These are phyloP conservation scores for Rhodophaea formosa DNA, from an alignment of 2,888 invertebrate genomes.

Conservation along the genomic window DNA sequence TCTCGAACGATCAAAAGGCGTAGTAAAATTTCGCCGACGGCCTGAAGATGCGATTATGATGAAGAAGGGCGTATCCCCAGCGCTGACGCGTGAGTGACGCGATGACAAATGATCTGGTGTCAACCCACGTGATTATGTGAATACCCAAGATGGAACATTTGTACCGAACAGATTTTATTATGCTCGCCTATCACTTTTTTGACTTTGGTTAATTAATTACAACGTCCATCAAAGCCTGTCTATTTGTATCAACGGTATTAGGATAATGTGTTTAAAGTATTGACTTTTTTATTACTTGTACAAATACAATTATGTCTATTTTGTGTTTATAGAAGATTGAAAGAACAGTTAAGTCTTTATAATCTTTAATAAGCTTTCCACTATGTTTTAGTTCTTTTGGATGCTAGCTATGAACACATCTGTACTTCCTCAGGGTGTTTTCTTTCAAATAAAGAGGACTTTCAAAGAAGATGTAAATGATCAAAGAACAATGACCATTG, in stretches of 20 bases:
- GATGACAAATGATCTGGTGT: conserved; percentile 66
- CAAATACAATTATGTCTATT: conserved; percentile 8
- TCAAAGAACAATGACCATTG: too few species aligned
- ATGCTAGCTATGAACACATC: too few species aligned
- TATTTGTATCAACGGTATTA: conserved; percentile 40
- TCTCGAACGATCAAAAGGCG: conserved; percentile 10
- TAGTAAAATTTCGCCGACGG: conserved; percentile 5
- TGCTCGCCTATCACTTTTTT: conserved; percentile 32
- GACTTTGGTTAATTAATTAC: conserved; percentile 38
- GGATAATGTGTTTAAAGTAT: conserved; percentile 28
- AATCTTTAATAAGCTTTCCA: too few species aligned
- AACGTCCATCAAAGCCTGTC: conserved; percentile 37
- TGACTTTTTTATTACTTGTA: conserved; percentile 9
- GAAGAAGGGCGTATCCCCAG: conserved; percentile 62
- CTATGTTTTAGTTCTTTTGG: too few species aligned
- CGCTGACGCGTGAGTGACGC: conserved; percentile 65
- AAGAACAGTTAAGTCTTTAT: neutral
- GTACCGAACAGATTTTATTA: conserved; percentile 22
- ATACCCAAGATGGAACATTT: conserved; percentile 19
- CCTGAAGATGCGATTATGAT: conserved; percentile 42
- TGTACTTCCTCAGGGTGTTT: too few species aligned
- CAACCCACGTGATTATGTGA: conserved; percentile 43
- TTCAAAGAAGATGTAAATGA: too few species aligned
- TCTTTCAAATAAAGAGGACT: too few species aligned
- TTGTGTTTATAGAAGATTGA: neutral